Percentiles rank a stretch among this genome's conserved stretches.
phyloP scores from a whole-genome alignment of 2,113 vertebrate genomes.

The Nothocercus julius region DNA sequence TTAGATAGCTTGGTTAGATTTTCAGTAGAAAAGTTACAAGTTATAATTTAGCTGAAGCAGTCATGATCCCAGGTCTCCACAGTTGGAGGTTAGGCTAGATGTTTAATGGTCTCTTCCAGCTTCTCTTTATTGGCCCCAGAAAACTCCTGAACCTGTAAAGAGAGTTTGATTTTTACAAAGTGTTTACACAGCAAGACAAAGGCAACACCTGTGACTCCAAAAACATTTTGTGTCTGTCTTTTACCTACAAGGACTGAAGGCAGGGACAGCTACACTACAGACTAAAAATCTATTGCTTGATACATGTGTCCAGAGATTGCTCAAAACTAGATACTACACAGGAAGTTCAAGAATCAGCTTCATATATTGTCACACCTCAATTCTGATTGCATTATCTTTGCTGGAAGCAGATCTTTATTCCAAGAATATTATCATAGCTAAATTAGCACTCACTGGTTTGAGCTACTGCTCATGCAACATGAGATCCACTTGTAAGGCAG shows the following conservation, averaged over 20 bases:
- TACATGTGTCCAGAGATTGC: neutral
- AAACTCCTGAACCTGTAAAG: constrained; percentile 80
- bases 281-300: neutral
- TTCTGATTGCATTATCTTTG: neutral
- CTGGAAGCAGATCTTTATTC: neutral
- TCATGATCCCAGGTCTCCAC: neutral
- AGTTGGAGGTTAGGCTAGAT: constrained; percentile 54
- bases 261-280: neutral
- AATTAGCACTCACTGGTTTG: neutral
- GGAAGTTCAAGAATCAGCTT: neutral
- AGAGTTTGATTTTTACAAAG: neutral
- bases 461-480: neutral
- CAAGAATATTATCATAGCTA: neutral
- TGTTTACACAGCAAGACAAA: neutral
- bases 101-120: constrained; percentile 80
- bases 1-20: constrained; percentile 39
- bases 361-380: neutral
- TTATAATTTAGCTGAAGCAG: constrained; percentile 61
- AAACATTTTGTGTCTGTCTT: neutral
- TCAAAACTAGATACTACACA: neutral
- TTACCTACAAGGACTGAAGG: neutral
- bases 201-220: neutral
- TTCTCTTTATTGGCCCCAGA: constrained; percentile 82
- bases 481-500: neutral
- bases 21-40: constrained; percentile 75